Evolutionary conservation across 2,113 vertebrate genomes (phyloP).

Genomic region (Cepphus grylle): DNA sequence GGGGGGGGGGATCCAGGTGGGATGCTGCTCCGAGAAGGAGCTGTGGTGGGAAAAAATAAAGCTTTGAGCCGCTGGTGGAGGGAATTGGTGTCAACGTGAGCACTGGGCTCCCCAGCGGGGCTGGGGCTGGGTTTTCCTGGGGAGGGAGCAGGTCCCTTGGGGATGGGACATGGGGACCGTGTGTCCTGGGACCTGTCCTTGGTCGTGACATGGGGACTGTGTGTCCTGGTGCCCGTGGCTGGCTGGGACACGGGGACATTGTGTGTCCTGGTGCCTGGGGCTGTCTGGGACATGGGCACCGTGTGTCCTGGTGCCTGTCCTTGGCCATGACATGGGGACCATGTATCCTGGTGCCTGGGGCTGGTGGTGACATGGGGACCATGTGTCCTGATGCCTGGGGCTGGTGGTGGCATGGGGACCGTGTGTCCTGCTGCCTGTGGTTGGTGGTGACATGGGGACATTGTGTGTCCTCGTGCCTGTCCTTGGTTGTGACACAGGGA

Average conservation of each 20-base stretch:
- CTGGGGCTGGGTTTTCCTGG: background rate
- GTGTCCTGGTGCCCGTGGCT: background rate
- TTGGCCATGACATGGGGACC: background rate
- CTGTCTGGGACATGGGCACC: background rate
- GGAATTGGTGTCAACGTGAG: background rate
- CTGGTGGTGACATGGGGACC: background rate
- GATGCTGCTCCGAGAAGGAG: background rate
- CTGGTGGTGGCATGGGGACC: too few relatives aligned
- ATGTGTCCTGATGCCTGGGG: too few relatives aligned
- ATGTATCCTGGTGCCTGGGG: too few relatives aligned
- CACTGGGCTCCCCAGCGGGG: background rate
- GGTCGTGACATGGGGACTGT: accelerated
- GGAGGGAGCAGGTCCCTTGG: background rate
- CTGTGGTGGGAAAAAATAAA: background rate
- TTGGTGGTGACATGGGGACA: too few relatives aligned
- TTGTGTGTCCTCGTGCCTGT: too few relatives aligned
- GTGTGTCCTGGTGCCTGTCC: background rate
- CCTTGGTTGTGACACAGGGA: too few relatives aligned
- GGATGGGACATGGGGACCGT: background rate
- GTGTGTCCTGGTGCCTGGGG: too few relatives aligned
- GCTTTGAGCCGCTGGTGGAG: background rate
- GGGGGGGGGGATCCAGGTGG: background rate
- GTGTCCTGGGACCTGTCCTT: background rate
- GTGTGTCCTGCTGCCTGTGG: too few relatives aligned
- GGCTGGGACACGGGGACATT: background rate